Conservation (phyloP, 2,888 invertebrate species). For the Aproaerema taeniolella region DNA sequence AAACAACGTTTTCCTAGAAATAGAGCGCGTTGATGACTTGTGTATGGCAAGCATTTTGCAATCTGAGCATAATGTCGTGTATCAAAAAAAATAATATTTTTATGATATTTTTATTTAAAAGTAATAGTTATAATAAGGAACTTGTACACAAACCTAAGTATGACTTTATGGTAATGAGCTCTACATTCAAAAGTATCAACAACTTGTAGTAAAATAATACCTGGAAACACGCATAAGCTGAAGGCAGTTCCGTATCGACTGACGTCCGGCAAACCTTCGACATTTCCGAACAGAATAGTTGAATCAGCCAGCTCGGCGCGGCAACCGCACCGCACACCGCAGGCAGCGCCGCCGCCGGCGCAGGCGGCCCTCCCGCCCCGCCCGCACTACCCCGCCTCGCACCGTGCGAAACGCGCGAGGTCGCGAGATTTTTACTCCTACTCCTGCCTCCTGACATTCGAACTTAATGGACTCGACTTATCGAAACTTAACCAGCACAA, state of each 20-base stretch:
- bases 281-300: conserved; percentile 64
- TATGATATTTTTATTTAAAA: too few species aligned
- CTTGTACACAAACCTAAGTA: too few species aligned
- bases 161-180: conserved; percentile 28
- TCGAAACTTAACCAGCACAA: conserved; percentile 69
- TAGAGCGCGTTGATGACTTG: conserved; percentile 35
- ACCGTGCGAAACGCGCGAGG: conserved; percentile 59
- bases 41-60: too few species aligned
- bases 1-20: neutral
- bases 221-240: conserved; percentile 61
- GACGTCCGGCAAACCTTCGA: conserved; percentile 75
- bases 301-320: too few species aligned
- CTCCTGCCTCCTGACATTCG: conserved; percentile 70
- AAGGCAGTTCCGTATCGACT: conserved; percentile 71
- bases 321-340: conserved; percentile 10
- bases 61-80: too few species aligned
- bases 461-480: conserved; percentile 68
- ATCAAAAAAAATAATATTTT: too few species aligned
- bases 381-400: conserved; percentile 5
- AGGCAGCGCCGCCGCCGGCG: too few species aligned
- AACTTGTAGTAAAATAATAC: conserved; percentile 48
- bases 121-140: too few species aligned
- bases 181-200: conserved; percentile 34
- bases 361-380: neutral
- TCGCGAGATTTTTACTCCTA: conserved; percentile 65